Percentiles rank a stretch among this genome's conserved stretches.
These are phyloP conservation scores for Harmothoe impar DNA, from an alignment of 2,888 invertebrate genomes.

Conservation along the genomic window DNA sequence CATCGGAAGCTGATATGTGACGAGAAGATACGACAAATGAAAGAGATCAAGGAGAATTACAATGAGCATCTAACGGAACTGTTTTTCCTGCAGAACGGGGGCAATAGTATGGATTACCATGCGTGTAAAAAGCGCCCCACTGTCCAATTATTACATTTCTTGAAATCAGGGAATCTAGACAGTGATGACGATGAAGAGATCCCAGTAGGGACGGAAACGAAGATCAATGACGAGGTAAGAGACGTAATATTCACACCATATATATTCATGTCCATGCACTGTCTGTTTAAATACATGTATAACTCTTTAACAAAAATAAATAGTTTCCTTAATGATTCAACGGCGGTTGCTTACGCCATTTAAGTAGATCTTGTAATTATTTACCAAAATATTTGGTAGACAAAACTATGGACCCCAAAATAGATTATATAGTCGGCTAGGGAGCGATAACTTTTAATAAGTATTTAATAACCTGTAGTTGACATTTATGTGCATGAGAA, in stretches of 20 bases:
- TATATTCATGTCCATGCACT: too few relatives aligned
- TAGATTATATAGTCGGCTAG: too few relatives aligned
- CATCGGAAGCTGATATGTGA: slow-evolving; percentile 78
- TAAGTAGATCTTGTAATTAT: too few relatives aligned
- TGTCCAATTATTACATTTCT: slow-evolving; percentile 89
- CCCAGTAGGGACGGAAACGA: slow-evolving; percentile 65
- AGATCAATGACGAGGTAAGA: slow-evolving; percentile 70
- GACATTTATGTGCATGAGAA: too few relatives aligned
- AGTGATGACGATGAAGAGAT: slow-evolving; percentile 86
- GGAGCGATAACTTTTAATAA: too few relatives aligned
- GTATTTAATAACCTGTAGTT: too few relatives aligned
- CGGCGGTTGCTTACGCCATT: too few relatives aligned
- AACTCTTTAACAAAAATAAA: too few relatives aligned
- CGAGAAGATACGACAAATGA: slow-evolving; percentile 74
- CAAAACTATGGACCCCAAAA: too few relatives aligned
- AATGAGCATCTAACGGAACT: slow-evolving; percentile 87
- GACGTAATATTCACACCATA: background rate
- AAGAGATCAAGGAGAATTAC: slow-evolving; percentile 81
- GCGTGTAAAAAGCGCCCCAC: slow-evolving; percentile 91
- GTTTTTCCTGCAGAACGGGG: slow-evolving; percentile 93
- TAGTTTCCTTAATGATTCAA: too few relatives aligned
- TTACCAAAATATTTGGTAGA: too few relatives aligned
- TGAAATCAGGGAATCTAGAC: slow-evolving; percentile 89
- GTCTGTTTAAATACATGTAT: too few relatives aligned
- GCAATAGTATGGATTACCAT: slow-evolving; percentile 94